Evolutionary conservation across 2,797 vertebrate species (phyloP).

Genomic region (Anabacerthia variegaticeps): DNA sequence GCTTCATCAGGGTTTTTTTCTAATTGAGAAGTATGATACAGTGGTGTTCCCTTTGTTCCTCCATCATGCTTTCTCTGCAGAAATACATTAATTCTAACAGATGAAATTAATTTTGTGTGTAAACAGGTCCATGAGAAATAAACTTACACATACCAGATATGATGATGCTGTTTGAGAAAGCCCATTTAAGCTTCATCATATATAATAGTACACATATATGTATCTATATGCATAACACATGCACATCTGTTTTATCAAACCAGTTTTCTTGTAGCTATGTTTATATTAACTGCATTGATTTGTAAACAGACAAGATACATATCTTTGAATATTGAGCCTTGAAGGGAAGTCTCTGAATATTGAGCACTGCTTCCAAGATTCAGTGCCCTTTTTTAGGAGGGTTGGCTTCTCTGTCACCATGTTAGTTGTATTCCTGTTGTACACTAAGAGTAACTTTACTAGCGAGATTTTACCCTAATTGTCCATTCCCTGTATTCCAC

Average conservation of each 20-base stretch:
- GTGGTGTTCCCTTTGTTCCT: background rate
- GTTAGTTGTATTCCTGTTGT: background rate
- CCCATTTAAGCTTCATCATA: background rate
- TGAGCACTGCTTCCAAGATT: background rate
- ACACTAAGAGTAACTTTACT: background rate
- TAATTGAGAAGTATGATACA: background rate
- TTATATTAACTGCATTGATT: background rate
- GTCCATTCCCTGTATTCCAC: constrained; percentile 23
- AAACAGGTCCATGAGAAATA: background rate
- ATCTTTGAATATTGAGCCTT: background rate
- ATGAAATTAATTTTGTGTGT: background rate
- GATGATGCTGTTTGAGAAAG: background rate
- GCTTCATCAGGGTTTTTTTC: background rate
- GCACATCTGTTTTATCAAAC: background rate
- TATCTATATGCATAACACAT: background rate
- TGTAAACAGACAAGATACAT: background rate
- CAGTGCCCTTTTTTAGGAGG: background rate
- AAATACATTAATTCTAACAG: background rate
- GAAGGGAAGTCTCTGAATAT: background rate
- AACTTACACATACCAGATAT: background rate
- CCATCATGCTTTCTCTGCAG: background rate
- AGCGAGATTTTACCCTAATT: constrained; percentile 31
- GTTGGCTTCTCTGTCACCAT: background rate
- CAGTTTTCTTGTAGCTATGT: background rate
- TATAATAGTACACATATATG: background rate